Percentiles rank a stretch among this genome's conserved stretches.
Evolutionary conservation across 2,113 vertebrate genomes (phyloP).

Genomic region (Corvus moneduloides): DNA sequence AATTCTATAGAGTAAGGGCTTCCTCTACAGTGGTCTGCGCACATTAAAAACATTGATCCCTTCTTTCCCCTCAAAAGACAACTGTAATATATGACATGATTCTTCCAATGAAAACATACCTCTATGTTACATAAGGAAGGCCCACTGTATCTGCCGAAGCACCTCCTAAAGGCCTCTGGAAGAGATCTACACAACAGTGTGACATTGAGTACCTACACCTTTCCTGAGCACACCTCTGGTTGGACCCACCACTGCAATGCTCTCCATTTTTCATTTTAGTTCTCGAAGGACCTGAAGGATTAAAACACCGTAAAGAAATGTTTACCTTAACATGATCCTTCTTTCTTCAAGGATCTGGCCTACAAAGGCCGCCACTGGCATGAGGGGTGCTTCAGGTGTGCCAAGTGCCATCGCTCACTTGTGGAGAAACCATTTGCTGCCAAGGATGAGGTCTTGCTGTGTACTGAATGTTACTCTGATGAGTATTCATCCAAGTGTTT

Average conservation of each 20-base stretch:
- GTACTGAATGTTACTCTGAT: conserved; percentile 78
- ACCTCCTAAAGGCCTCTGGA: neutral
- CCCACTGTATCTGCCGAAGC: neutral
- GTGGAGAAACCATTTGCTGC: conserved; percentile 81
- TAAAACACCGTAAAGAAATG: neutral
- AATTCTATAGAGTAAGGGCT: neutral
- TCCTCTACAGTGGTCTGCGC: neutral
- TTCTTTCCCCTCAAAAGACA: neutral
- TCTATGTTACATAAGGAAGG: neutral
- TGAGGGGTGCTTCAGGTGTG: conserved; percentile 77
- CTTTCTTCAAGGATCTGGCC: conserved; percentile 74
- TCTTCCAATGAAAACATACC: neutral
- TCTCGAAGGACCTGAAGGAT: neutral
- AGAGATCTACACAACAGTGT: neutral
- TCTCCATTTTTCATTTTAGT: neutral
- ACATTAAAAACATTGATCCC: neutral
- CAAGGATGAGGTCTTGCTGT: conserved; percentile 78
- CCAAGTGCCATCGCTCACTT: conserved; percentile 72
- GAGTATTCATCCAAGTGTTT: conserved; percentile 81
- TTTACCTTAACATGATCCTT: conserved; percentile 30
- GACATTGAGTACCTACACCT: neutral
- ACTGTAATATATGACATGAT: neutral
- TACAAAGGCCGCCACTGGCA: conserved; percentile 83
- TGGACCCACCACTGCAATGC: neutral
- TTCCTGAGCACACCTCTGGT: neutral